phyloP scores from a whole-genome alignment of 2,113 vertebrate genomes.

The Ameiurus melas region DNA sequence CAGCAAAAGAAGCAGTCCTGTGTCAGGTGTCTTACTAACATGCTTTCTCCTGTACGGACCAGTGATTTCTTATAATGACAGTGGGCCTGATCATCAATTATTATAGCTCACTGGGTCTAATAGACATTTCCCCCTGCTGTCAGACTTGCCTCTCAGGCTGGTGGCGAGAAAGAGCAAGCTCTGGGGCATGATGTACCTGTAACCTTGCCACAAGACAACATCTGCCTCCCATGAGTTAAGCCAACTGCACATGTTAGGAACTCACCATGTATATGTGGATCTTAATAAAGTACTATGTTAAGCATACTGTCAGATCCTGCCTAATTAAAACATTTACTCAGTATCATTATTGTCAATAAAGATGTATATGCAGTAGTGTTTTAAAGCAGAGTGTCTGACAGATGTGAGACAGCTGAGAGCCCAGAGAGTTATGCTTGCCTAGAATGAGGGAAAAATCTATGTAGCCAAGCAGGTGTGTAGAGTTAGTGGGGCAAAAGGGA shows the following conservation, averaged over 20 bases:
- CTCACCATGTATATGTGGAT: not conserved
- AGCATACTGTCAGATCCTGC: not conserved
- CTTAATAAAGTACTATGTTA: slow-evolving; percentile 7
- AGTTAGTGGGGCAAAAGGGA: slow-evolving; percentile 67
- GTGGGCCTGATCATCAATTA: slow-evolving; percentile 80
- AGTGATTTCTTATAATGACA: slow-evolving; percentile 73
- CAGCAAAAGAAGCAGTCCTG: slow-evolving; percentile 1
- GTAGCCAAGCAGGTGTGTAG: slow-evolving; percentile 70
- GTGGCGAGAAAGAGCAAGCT: slow-evolving; percentile 30
- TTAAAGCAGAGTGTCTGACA: slow-evolving; percentile 61
- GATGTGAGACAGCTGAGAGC: slow-evolving; percentile 72
- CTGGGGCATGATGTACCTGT: slow-evolving; percentile 64
- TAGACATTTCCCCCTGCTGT: slow-evolving; percentile 47
- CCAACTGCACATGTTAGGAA: slow-evolving; percentile 67
- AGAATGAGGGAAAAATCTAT: slow-evolving; percentile 69
- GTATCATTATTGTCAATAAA: slow-evolving; percentile 19
- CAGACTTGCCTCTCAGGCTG: slow-evolving; percentile 46
- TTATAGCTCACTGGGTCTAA: slow-evolving; percentile 79
- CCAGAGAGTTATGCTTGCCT: slow-evolving; percentile 62
- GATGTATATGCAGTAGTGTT: slow-evolving; percentile 44
- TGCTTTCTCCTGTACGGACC: slow-evolving; percentile 60
- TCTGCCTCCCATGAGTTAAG: slow-evolving; percentile 72
- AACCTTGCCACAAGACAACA: slow-evolving; percentile 76
- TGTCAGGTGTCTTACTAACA: slow-evolving; percentile 27
- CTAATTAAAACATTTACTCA: slow-evolving; percentile 29